A percentile compares a stretch with the other conserved stretches of the same genome.
phyloP scores from a whole-genome alignment of 1,140 invertebrate genomes.

The Drosophila pseudoobscura region DNA sequence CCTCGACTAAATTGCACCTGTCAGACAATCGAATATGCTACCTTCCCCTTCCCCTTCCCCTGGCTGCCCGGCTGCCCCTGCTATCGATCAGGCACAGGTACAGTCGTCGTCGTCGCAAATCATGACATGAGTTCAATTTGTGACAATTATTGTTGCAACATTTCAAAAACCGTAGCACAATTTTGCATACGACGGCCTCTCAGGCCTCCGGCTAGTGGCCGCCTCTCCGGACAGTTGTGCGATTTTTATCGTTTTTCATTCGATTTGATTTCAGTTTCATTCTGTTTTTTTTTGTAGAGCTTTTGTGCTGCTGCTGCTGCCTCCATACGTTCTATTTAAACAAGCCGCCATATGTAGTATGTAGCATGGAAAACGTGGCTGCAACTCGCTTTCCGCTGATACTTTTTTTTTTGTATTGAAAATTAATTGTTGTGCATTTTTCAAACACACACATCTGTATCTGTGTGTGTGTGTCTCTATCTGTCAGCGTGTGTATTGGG shows the following conservation, averaged over 20 bases:
- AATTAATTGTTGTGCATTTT: slow-evolving; percentile 57
- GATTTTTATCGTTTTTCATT: slow-evolving; percentile 64
- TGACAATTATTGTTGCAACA: slow-evolving; percentile 69
- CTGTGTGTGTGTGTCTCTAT: background rate
- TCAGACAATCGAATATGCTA: slow-evolving; percentile 50
- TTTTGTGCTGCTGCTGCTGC: slow-evolving; percentile 18
- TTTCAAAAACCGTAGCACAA: slow-evolving; percentile 57
- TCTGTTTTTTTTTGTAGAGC: slow-evolving; percentile 39
- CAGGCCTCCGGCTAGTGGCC: slow-evolving; percentile 34
- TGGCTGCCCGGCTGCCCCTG: background rate
- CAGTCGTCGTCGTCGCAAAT: slow-evolving; percentile 47
- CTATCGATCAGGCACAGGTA: slow-evolving; percentile 16
- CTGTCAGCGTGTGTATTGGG: slow-evolving; percentile 31
- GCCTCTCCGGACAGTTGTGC: slow-evolving; percentile 48
- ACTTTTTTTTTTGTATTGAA: slow-evolving; percentile 40
- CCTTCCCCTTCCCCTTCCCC: background rate
- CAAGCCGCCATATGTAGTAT: slow-evolving; percentile 31
- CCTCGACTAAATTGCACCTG: slow-evolving; percentile 59
- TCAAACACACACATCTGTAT: slow-evolving; percentile 25
- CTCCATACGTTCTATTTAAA: slow-evolving; percentile 38
- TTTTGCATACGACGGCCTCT: slow-evolving; percentile 46
- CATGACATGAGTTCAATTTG: slow-evolving; percentile 68
- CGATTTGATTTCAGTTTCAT: slow-evolving; percentile 47
- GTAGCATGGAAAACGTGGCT: slow-evolving; percentile 11
- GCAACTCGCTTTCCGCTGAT: background rate